Evolutionary conservation across 2,113 vertebrate species (phyloP).

Genomic region (Mustela nigripes): DNA sequence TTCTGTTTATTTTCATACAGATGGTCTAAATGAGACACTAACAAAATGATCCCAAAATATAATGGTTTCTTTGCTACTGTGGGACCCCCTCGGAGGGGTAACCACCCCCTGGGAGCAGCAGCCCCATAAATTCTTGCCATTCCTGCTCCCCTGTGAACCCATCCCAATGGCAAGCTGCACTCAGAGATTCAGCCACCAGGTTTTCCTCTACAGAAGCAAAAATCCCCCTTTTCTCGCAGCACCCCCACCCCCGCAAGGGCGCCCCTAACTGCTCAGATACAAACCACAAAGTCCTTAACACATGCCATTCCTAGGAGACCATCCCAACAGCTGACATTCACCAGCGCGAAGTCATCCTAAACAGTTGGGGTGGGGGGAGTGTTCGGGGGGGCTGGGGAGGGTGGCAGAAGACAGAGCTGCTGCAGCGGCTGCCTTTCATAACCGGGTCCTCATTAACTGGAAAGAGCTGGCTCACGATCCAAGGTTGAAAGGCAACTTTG

Average conservation of each 20-base stretch:
- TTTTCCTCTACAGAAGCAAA: not conserved
- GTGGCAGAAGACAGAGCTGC: not conserved
- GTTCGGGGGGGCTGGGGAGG: not conserved
- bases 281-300: conserved; percentile 77
- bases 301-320: conserved; percentile 75
- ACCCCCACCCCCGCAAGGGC: not conserved
- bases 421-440: not conserved
- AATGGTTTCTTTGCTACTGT: conserved; percentile 74
- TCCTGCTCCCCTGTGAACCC: not conserved
- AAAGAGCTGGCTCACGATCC: conserved; percentile 29
- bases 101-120: not conserved
- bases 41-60: conserved; percentile 68
- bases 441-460: conserved; percentile 40
- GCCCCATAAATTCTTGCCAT: conserved; percentile 60
- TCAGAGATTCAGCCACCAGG: not conserved
- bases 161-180: not conserved
- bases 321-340: conserved; percentile 69
- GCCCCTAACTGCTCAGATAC: conserved; percentile 65
- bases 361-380: not conserved
- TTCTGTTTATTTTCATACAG: conserved; percentile 81
- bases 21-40: conserved; percentile 78
- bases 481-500: conserved; percentile 26
- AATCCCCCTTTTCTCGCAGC: not conserved
- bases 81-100: not conserved
- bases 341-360: conserved; percentile 58